Evolutionary conservation across 2,113 vertebrate genomes (phyloP).

Genomic region (Redunca redunca): DNA sequence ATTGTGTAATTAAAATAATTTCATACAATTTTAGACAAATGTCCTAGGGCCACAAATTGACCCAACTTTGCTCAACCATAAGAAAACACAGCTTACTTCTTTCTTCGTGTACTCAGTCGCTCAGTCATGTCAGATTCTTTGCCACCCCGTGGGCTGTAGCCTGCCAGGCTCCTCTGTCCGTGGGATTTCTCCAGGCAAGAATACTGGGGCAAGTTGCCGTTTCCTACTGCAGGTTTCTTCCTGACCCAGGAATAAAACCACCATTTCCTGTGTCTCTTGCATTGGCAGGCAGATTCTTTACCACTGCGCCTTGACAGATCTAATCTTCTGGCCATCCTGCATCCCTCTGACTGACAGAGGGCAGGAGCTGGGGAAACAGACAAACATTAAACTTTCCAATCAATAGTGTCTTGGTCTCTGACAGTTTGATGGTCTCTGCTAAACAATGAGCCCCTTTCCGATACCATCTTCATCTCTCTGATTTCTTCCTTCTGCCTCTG

Average conservation of each 20-base stretch:
- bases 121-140: neutral
- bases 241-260: neutral
- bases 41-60: neutral
- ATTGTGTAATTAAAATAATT: neutral
- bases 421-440: neutral
- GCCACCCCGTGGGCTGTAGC: neutral
- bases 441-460: neutral
- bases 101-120: neutral
- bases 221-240: neutral
- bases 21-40: neutral
- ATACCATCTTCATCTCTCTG: neutral
- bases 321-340: neutral
- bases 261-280: neutral
- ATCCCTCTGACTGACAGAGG: neutral
- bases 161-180: neutral
- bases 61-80: neutral
- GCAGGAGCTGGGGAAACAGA: fast-evolving
- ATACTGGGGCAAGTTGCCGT: neutral
- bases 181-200: neutral
- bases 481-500: neutral
- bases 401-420: neutral
- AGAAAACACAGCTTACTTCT: neutral
- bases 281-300: neutral
- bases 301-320: neutral
- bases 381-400: neutral